Evolutionary conservation across 2,797 vertebrate species (phyloP).

Genomic region (Clarias fuscus): DNA sequence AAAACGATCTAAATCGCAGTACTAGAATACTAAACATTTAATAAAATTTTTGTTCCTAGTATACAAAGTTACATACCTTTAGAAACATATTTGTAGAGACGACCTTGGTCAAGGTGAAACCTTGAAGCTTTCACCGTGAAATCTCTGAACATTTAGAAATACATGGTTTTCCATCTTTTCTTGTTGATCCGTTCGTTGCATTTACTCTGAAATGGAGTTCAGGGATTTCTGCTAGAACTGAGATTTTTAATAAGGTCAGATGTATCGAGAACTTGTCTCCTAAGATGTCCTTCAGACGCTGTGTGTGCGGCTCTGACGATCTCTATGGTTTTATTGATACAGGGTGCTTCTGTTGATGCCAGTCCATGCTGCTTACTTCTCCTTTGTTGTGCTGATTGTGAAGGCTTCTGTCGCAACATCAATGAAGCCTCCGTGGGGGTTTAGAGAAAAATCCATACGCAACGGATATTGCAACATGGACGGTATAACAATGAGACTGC

Average conservation of each 20-base stretch:
- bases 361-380: not conserved
- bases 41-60: not conserved
- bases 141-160: not conserved
- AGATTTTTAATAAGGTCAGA: constrained; percentile 15
- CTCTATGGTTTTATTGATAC: constrained; percentile 13
- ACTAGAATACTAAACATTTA: not conserved
- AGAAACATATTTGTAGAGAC: not conserved
- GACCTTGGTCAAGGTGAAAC: not conserved
- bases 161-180: not conserved
- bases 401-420: constrained; percentile 16
- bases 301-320: not conserved
- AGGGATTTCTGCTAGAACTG: not conserved
- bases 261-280: constrained; percentile 5
- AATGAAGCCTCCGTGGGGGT: constrained; percentile 2
- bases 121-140: not conserved
- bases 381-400: not conserved
- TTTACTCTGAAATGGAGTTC: not conserved
- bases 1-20: not conserved
- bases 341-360: not conserved
- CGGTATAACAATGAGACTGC: not conserved
- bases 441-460: constrained; percentile 11
- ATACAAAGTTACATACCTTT: not conserved
- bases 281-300: constrained; percentile 18
- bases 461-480: not conserved
- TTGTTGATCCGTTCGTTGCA: not conserved